Evolutionary conservation across 2,113 vertebrate genomes (phyloP).

Genomic region (Athene noctua): DNA sequence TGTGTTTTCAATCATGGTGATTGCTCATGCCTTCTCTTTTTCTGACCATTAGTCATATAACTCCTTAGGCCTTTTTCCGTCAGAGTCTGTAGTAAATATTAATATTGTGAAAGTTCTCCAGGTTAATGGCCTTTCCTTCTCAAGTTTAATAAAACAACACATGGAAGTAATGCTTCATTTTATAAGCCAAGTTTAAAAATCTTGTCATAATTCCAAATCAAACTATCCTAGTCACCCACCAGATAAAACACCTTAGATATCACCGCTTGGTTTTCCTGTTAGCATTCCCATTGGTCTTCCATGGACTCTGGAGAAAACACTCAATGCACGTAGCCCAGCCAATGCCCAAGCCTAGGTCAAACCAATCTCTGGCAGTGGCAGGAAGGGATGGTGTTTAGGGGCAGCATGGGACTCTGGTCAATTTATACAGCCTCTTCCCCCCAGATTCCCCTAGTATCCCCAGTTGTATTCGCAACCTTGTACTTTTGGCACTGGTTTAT

Average conservation of each 20-base stretch:
- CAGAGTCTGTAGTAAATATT: neutral
- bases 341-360: neutral
- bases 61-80: neutral
- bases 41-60: neutral
- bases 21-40: neutral
- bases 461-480: rapidly evolving
- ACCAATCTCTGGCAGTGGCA: neutral
- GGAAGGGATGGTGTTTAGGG: neutral
- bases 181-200: neutral
- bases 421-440: neutral
- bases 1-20: neutral
- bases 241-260: neutral
- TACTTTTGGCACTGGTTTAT: neutral
- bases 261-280: neutral
- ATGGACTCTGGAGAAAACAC: neutral
- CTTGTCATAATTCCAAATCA: neutral
- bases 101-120: neutral
- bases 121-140: neutral
- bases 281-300: neutral
- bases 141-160: neutral
- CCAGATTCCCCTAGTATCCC: neutral
- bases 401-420: neutral
- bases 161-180: neutral
- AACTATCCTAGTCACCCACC: neutral
- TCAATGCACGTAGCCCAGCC: neutral